Percentiles rank a stretch among this genome's conserved stretches.
Conservation (phyloP, 2,888 invertebrate species). For the Sminthurinus aureus region DNA sequence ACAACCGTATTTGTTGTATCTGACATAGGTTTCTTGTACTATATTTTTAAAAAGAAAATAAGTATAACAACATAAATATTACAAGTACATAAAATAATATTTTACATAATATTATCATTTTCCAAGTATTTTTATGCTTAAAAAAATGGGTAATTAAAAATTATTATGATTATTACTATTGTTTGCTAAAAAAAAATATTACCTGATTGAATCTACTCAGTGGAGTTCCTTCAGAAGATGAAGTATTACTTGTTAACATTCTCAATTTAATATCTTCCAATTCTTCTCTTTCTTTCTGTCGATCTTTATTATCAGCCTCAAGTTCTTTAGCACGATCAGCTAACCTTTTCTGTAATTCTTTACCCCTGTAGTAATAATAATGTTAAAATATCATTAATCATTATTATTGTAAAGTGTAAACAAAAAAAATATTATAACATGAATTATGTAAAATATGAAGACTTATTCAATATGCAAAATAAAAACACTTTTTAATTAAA, state of each 20-base stretch:
- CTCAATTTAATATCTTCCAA: slow-evolving; percentile 82
- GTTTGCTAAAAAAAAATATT: slow-evolving; percentile 12
- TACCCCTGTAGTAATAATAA: slow-evolving; percentile 68
- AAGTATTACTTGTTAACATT: slow-evolving; percentile 66
- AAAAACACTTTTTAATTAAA: neutral
- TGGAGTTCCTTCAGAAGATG: slow-evolving; percentile 64
- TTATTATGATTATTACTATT: neutral
- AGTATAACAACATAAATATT: neutral
- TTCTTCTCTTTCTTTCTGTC: slow-evolving; percentile 87
- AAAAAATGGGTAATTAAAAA: neutral
- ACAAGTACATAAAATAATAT: neutral
- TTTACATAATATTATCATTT: neutral
- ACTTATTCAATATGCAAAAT: neutral
- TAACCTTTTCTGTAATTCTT: slow-evolving; percentile 88
- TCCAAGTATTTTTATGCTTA: neutral
- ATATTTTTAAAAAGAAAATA: slow-evolving; percentile 8
- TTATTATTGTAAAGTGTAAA: neutral
- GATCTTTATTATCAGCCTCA: slow-evolving; percentile 88
- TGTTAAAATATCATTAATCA: neutral
- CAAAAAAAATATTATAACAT: neutral
- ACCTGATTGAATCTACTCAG: slow-evolving; percentile 63
- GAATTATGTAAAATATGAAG: neutral
- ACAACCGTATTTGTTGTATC: slow-evolving; percentile 49
- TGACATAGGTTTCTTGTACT: slow-evolving; percentile 55
- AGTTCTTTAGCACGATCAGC: slow-evolving; percentile 93